A percentile compares a stretch with the other conserved stretches of the same genome.
Conservation (phyloP, 2,113 vertebrate genomes). For the Cryptomyrus ogoouensis region DNA sequence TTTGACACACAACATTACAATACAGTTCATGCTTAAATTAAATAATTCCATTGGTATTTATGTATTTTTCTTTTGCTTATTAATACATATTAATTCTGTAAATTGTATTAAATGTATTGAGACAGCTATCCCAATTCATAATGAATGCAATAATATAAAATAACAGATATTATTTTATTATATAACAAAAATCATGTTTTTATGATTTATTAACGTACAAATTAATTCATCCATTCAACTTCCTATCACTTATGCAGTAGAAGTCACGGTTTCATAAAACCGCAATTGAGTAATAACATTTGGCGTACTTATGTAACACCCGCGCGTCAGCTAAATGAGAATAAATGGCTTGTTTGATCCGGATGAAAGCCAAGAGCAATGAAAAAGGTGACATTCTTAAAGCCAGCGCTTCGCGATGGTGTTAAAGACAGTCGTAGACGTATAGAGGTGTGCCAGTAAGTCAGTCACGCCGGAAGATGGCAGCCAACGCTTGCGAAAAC, state of each 20-base stretch:
- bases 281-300: not conserved
- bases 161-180: not conserved
- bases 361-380: not conserved
- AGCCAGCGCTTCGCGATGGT: not conserved
- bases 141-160: not conserved
- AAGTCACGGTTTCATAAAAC: not conserved
- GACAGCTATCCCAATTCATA: not conserved
- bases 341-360: not conserved
- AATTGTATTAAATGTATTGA: not conserved
- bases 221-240: not conserved
- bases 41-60: not conserved
- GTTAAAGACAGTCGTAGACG: not conserved
- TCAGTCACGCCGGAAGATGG: slow-evolving; percentile 9
- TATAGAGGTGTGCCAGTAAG: not conserved
- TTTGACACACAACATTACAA: not conserved
- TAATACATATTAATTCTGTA: not conserved
- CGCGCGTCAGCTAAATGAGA: not conserved
- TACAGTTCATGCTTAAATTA: not conserved
- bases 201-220: not conserved
- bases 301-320: not conserved
- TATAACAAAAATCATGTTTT: no score
- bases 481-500: not conserved
- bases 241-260: not conserved
- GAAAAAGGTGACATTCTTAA: not conserved
- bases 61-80: not conserved